Evolutionary conservation across 2,113 vertebrate genomes (phyloP).

Genomic region (Donacobius atricapilla): DNA sequence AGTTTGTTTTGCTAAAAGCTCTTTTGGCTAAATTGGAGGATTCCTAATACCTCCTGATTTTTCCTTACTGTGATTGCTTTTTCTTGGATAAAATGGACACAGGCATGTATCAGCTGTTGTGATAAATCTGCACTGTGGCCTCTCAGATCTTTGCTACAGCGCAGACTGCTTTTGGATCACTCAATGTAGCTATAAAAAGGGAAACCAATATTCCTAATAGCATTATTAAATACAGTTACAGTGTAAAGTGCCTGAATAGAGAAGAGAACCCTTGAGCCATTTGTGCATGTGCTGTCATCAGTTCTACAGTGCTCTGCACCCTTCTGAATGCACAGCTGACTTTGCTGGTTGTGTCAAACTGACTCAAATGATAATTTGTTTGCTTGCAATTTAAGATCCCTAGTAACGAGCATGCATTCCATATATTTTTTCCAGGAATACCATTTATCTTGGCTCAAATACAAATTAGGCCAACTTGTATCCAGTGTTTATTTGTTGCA

Average conservation of each 20-base stretch:
- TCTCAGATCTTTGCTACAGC: neutral
- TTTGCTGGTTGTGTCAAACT: neutral
- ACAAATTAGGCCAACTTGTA: neutral
- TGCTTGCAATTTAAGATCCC: neutral
- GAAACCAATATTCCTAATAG: neutral
- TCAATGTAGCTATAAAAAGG: neutral
- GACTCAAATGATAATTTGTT: neutral
- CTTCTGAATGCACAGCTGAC: neutral
- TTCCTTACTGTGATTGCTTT: neutral
- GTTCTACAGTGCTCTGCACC: neutral
- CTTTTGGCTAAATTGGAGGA: neutral
- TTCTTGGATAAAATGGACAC: neutral
- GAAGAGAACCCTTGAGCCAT: neutral
- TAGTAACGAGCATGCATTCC: neutral
- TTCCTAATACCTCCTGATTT: neutral
- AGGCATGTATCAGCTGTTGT: neutral
- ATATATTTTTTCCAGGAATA: neutral
- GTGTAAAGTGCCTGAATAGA: neutral
- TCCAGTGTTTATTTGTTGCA: neutral
- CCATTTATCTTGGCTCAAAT: neutral
- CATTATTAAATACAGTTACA: neutral
- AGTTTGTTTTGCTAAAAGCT: neutral
- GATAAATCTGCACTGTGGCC: neutral
- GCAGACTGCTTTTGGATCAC: neutral
- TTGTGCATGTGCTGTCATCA: neutral